Evolutionary conservation across 2,797 vertebrate species (phyloP), one percentile per base, ranked within the genome.

Genomic region (Helarctos malayanus): DNA sequence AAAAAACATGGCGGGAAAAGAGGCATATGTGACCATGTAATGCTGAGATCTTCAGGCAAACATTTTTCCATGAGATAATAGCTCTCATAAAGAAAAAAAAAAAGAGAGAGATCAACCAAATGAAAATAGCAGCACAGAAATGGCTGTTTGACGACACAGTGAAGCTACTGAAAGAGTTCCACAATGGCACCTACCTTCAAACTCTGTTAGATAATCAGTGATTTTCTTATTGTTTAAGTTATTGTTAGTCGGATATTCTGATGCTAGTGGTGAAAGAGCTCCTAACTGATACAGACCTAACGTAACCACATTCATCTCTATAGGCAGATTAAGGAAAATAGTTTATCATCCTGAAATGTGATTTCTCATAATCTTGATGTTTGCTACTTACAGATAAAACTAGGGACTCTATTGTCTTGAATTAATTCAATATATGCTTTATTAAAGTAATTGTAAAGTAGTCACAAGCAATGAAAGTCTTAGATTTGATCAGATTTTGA

Each of bases 331-430:
- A 95, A 80, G 19, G 7, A 38, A 88, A 87, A 81, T 35, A 47
- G 15, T 87, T 81, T 52, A n/a, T 92, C 76, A 87, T 88, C 14
- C 32, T 56, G 82, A 56, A 80, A 92, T 49, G 32, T 19, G 73
- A 57, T 87, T 75, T 75, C 5, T 8, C 21, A 49, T 61, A 32
- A 88, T 83, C 38, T 88, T 8, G 11, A 25, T 52, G 5, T 89
- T 92, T 57, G 18, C 38, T 57, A 29, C 12, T 76, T 25, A 83
- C 9, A 21, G 32, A 52, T 83, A 76, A 41, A 15, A 59, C 19
- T 38, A 76, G 80, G 8, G 2, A 23, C 52, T 59, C 11, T 83
- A 45, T 88, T 45, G 82, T 68, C 23, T 89, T 82, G 41, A 76
- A 52, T 12, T 88, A 18, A 92, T 89, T 76, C 32, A 83, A 88